Evolutionary conservation across 2,113 vertebrate species (phyloP), one percentile per base, ranked within the genome.

Genomic region (Puffinus mauretanicus): DNA sequence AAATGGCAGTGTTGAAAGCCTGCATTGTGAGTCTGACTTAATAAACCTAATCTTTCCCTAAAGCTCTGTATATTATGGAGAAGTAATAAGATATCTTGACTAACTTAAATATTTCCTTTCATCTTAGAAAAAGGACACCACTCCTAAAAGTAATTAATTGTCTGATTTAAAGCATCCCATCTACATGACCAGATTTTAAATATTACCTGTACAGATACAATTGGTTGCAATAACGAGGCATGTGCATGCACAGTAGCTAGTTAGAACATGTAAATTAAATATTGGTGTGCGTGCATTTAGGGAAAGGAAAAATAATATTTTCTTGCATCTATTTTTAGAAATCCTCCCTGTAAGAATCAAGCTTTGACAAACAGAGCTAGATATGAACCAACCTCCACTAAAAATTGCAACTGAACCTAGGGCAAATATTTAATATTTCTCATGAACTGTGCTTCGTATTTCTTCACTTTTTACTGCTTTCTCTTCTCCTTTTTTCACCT

Each of bases 51-150:
- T 97, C 75, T 93, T 89, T 78, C 88, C 58, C 76, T 84, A 80
- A 95, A 95, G 75, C 91, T 95, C 86, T 91, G 67, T 82, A 80
- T 93, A 86, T 84, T 88, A 85, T 87, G 47, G 82, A 82, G 76
- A 95, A 86, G 61, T 82, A 95, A 89, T 95, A 94, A 92, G 86
- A 88, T 91, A 92, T 91, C 81, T 94, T 85, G 86, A 65, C 75
- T 93, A 95, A 85, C 97, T 95, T 81, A 87, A 93, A 86, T 94
- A 96, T 94, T 94, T 94, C 73, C 91, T 94, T 97, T 95, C 86
- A 94, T 93, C 75, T 90, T 64, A 81, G 87, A 80, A 86, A 77
- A 91, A 88, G 62, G 27, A 36, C 26, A 7, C 42, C n/a, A 54
- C 82, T 97, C 72, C 76, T 90, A 91, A 65, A 96, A 94, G 71